These are phyloP conservation scores for Drosophila fungiperda DNA, from an alignment of 2,888 invertebrate genomes.

Conservation along the genomic window DNA sequence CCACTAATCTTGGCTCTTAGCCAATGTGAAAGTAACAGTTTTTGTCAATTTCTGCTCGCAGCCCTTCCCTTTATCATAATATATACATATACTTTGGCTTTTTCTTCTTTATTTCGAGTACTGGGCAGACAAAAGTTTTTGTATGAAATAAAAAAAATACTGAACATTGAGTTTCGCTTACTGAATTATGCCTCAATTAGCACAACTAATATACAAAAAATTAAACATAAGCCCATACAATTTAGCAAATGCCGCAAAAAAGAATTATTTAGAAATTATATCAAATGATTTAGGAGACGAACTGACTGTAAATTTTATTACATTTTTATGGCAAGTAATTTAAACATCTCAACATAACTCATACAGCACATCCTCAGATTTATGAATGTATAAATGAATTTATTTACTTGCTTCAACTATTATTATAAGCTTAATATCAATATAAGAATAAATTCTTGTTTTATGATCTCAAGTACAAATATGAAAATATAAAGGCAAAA, in stretches of 20 bases:
- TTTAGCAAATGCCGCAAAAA: background rate
- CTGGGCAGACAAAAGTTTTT: background rate
- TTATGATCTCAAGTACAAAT: background rate
- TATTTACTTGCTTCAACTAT: background rate
- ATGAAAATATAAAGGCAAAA: background rate
- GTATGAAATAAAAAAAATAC: background rate
- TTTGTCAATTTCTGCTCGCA: conserved; percentile 37
- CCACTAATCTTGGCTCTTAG: conserved; percentile 61
- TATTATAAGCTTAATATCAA: background rate
- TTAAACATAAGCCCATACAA: background rate
- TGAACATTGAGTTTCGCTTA: background rate
- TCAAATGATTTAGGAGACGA: conserved; percentile 32
- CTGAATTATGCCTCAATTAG: conserved; percentile 11
- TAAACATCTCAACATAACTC: too few species aligned
- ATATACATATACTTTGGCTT: conserved; percentile 2
- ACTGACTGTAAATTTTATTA: conserved; percentile 8
- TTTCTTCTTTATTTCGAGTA: conserved; percentile 21
- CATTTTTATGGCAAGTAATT: too few species aligned
- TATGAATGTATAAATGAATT: too few species aligned
- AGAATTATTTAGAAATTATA: background rate
- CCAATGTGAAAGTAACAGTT: conserved; percentile 75
- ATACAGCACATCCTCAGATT: background rate
- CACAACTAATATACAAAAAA: background rate
- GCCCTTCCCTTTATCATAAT: conserved; percentile 25
- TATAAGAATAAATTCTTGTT: background rate